Conservation (phyloP, 2,797 vertebrate species). For the Neosilurus hyrtlii region DNA sequence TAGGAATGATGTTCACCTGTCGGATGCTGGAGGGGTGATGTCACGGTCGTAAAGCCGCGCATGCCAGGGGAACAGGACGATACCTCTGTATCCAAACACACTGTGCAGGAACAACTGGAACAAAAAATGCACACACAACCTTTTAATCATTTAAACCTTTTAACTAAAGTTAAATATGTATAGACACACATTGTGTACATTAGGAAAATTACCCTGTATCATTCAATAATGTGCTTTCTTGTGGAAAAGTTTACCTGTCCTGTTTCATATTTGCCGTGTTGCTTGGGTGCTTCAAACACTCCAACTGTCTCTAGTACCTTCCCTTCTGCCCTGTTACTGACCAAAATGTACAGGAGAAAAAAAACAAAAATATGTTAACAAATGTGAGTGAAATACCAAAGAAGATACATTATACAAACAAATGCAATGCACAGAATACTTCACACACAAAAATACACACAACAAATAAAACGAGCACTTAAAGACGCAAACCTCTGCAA, state of each 20-base stretch:
- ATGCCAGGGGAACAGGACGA: slow-evolving; percentile 85
- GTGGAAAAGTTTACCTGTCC: slow-evolving; percentile 74
- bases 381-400: not conserved
- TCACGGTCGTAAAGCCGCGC: slow-evolving; percentile 85
- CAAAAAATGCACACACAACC: slow-evolving; percentile 1
- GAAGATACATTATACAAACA: not conserved
- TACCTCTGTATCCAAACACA: slow-evolving; percentile 86
- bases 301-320: slow-evolving; percentile 85
- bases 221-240: not conserved
- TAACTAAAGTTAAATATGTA: no score
- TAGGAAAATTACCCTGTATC: not conserved
- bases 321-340: slow-evolving; percentile 79
- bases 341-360: slow-evolving; percentile 23
- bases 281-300: slow-evolving; percentile 83
- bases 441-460: not conserved
- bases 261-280: slow-evolving; percentile 84
- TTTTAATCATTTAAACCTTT: not conserved
- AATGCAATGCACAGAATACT: not conserved
- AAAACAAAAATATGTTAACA: slow-evolving; percentile 1
- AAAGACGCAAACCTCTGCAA: no score
- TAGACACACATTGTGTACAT: no score
- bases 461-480: not conserved
- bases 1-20: slow-evolving; percentile 68
- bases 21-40: slow-evolving; percentile 73
- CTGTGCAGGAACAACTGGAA: slow-evolving; percentile 84